Conservation (phyloP, 2,888 invertebrate genomes). For the Thymelicus acteon region DNA sequence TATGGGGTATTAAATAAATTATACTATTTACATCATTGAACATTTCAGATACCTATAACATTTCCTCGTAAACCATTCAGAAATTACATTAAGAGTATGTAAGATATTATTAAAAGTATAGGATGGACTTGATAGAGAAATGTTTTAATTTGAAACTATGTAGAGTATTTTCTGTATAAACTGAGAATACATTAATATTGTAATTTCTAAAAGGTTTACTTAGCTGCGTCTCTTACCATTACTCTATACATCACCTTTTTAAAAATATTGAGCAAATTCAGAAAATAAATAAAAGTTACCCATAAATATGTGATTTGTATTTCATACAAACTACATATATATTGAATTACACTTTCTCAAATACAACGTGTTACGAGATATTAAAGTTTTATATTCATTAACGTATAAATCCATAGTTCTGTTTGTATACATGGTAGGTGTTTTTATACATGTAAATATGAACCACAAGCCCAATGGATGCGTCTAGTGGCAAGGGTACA, state of each 20-base stretch:
- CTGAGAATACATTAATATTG: slow-evolving; percentile 30
- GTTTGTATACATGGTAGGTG: background rate
- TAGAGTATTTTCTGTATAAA: background rate
- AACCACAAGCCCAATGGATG: background rate
- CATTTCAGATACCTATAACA: slow-evolving; percentile 5
- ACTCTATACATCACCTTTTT: slow-evolving; percentile 50
- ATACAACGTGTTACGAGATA: slow-evolving; percentile 11
- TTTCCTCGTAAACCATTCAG: slow-evolving; percentile 27
- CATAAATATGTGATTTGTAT: slow-evolving; percentile 26
- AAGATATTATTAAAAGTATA: background rate
- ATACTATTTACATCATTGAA: slow-evolving; percentile 4
- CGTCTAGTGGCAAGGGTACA: background rate
- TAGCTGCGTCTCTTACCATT: slow-evolving; percentile 48
- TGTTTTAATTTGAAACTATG: background rate
- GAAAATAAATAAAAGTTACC: slow-evolving; percentile 46
- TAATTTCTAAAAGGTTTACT: slow-evolving; percentile 53
- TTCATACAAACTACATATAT: slow-evolving; percentile 22
- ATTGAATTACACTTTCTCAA: background rate
- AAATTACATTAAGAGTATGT: slow-evolving; percentile 4
- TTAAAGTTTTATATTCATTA: background rate
- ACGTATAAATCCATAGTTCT: background rate
- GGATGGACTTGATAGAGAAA: background rate
- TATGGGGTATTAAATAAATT: background rate
- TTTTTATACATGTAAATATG: background rate
- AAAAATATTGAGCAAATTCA: slow-evolving; percentile 69